Base-by-base conservation (phyloP, 2,797 vertebrate genomes). In the Agapornis canus region DNA sequence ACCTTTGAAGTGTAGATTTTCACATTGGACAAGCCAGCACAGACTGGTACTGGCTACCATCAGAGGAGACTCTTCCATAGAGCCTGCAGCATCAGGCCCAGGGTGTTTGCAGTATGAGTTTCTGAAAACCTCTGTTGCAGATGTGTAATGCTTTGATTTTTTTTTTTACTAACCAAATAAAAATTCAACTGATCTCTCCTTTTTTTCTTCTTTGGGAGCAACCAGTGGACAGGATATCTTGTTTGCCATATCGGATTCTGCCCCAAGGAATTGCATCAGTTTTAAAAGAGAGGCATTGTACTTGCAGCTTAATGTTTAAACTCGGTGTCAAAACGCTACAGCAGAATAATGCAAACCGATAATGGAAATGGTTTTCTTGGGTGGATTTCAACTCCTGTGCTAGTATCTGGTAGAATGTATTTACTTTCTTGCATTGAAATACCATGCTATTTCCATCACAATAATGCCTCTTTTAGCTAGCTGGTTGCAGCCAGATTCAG, bases 281-380 rank as follows among this genome's bases (percentile, higher is more conserved):
- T 92, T 85, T 66, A 26, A 81, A 85, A 89, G 61, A 82, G 71
- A 89, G 69, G 37, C 60, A 83, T 94, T 97, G 81, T 95, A 60
- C 77, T 93, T 51, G 18, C 39, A 70, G 93, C 82, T 95, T 95
- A 92, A 94, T 94, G 66, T 94, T 95, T 94, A 93, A 93, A 82
- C 89, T 91, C 20, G 0, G 31, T 77, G 90, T 89, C 90, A 93
- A 90, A 94, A 94, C 1, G 31, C 86, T 90, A 71, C 16, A 48
- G 85, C 45, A 90, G 86, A 85, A 89, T 94, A 92, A 84, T 51
- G 76, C 85, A 75, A 71, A 79, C 48, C 2, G 26, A 80, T 91
- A 95, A 86, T 83, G 83, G 40, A 89, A 73, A 86, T 92, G 52
- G 78, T 89, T 93, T 92, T 91, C 70, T 93, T 93, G 91, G 89